Conservation (phyloP, 2,888 invertebrate species). For the Drosophila monieri region DNA sequence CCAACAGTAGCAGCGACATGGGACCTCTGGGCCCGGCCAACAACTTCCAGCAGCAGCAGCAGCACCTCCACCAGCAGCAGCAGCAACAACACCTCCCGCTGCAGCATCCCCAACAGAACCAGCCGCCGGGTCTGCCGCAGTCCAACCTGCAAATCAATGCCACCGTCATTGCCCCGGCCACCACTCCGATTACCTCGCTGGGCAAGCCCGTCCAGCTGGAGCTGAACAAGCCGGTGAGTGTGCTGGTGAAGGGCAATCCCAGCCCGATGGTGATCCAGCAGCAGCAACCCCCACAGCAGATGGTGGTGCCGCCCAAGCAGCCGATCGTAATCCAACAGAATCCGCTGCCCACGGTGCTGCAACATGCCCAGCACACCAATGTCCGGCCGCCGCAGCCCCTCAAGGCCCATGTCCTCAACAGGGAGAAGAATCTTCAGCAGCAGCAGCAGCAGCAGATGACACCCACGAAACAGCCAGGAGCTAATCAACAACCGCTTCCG, state of each 20-base stretch:
- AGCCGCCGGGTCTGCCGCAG: constrained; percentile 46
- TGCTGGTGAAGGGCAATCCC: constrained; percentile 78
- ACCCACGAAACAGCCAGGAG: constrained; percentile 59
- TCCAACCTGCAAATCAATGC: constrained; percentile 49
- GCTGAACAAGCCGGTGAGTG: constrained; percentile 79
- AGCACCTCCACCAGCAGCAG: constrained; percentile 48
- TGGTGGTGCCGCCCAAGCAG: constrained; percentile 63
- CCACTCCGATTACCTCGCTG: constrained; percentile 63
- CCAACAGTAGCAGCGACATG: constrained; percentile 53
- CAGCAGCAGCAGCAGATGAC: constrained; percentile 53
- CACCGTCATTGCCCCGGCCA: constrained; percentile 59
- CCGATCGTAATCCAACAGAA: constrained; percentile 76
- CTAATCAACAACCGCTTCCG: constrained; percentile 53
- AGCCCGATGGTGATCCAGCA: constrained; percentile 57
- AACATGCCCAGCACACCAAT: constrained; percentile 82
- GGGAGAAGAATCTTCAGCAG: constrained; percentile 82
- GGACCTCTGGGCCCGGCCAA: constrained; percentile 7
- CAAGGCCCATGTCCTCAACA: constrained; percentile 87
- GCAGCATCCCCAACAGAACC: constrained; percentile 45
- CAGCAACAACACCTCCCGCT: constrained; percentile 45
- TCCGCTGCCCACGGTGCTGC: constrained; percentile 77
- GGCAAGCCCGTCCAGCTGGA: constrained; percentile 74
- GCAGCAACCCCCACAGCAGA: constrained; percentile 39
- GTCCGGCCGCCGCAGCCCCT: constrained; percentile 85
- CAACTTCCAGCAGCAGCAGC: constrained; percentile 45